phyloP scores from a whole-genome alignment of 1,140 invertebrate species.

The Caenorhabditis inopinata region DNA sequence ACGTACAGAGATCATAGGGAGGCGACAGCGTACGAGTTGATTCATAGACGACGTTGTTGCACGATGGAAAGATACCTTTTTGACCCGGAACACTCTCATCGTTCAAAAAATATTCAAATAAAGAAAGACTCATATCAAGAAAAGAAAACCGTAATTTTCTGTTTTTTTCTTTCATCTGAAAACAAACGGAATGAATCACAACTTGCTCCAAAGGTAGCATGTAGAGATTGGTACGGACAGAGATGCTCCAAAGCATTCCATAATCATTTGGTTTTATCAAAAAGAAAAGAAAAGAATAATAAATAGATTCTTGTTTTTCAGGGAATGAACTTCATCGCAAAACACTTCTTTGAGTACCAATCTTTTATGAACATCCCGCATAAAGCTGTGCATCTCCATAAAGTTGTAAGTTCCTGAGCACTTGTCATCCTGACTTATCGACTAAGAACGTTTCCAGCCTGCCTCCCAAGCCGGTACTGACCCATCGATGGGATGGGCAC shows the following conservation, averaged over 20 bases:
- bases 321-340: slow-evolving; percentile 64
- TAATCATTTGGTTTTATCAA: neutral
- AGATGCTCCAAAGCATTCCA: neutral
- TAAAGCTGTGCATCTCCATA: slow-evolving; percentile 64
- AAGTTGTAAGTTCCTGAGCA: slow-evolving; percentile 50
- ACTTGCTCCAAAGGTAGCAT: neutral
- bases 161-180: no score
- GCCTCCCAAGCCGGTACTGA: slow-evolving; percentile 58
- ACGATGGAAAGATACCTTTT: no score
- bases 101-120: no score
- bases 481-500: slow-evolving; percentile 61
- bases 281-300: no score
- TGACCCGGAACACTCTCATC: no score
- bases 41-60: no score
- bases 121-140: neutral
- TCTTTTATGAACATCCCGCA: slow-evolving; percentile 65
- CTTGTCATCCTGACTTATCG: neutral
- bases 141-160: no score
- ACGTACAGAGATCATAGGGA: no score
- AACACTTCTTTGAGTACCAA: slow-evolving; percentile 66
- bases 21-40: no score
- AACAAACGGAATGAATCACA: neutral
- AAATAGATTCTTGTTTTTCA: slow-evolving; percentile 43
- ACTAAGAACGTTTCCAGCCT: slow-evolving; percentile 46
- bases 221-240: neutral